Conservation (phyloP, 2,888 invertebrate genomes). For the Clistopyga incitator region DNA sequence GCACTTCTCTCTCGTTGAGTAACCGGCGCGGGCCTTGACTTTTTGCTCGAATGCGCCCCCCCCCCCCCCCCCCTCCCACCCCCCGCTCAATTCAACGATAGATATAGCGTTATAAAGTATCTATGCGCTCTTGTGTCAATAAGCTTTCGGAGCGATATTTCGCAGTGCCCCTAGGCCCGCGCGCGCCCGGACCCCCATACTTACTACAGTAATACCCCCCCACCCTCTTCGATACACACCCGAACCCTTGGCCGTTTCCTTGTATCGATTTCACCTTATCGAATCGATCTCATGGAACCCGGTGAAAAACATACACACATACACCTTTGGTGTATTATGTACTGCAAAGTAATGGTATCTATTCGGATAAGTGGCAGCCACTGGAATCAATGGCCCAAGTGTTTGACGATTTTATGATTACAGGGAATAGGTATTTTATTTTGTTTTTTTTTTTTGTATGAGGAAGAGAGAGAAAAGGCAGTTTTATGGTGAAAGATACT, state of each 20-base stretch:
- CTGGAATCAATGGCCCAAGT: neutral
- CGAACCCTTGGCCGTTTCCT: slow-evolving; percentile 33
- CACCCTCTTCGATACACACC: slow-evolving; percentile 39
- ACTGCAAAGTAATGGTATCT: neutral
- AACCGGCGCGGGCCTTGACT: slow-evolving; percentile 65
- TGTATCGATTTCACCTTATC: slow-evolving; percentile 55
- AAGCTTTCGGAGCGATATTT: slow-evolving; percentile 47
- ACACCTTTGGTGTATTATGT: neutral
- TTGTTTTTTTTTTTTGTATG: too few species aligned
- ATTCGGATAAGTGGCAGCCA: neutral
- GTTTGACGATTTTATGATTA: neutral
- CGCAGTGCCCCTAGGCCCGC: slow-evolving; percentile 4
- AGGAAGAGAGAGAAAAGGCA: too few species aligned
- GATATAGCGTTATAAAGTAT: slow-evolving; percentile 52
- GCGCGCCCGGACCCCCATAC: too few species aligned
- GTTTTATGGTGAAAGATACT: too few species aligned
- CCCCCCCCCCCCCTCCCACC: slow-evolving; percentile 16
- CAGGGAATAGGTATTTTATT: neutral
- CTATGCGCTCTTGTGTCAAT: slow-evolving; percentile 54
- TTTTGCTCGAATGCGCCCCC: slow-evolving; percentile 56
- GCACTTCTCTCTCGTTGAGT: slow-evolving; percentile 58
- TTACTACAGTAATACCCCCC: slow-evolving; percentile 25
- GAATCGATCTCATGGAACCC: slow-evolving; percentile 26
- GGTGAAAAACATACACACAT: neutral
- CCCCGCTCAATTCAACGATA: slow-evolving; percentile 2